Percentiles rank a stretch among this genome's conserved stretches.
phyloP scores from a whole-genome alignment of 2,113 vertebrate species.

The Brachyhypopomus occidentalis region DNA sequence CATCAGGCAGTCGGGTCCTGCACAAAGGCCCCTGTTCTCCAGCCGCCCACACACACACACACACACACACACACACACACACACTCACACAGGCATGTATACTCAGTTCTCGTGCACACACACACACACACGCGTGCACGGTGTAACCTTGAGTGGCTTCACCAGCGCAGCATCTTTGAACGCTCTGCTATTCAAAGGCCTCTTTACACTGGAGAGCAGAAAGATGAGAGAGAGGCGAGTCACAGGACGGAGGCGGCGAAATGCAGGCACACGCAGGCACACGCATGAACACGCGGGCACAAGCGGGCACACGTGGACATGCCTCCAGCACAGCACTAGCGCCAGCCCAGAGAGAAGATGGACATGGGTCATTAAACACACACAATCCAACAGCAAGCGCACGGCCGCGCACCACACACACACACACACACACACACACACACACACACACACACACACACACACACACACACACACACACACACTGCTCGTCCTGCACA shows the following conservation, averaged over 20 bases:
- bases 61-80: slow-evolving; percentile 10
- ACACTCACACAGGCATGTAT: neutral
- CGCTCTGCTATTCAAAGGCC: slow-evolving; percentile 31
- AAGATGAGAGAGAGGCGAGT: slow-evolving; percentile 16
- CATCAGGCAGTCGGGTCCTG: slow-evolving; percentile 13
- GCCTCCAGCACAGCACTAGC: neutral
- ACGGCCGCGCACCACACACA: neutral
- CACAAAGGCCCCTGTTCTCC: slow-evolving; percentile 42
- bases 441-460: neutral
- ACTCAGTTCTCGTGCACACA: neutral
- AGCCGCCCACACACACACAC: neutral
- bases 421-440: neutral
- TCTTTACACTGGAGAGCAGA: slow-evolving; percentile 32
- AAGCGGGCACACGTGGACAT: neutral
- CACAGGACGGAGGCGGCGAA: slow-evolving; percentile 9
- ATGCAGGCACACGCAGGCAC: neutral
- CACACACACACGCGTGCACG: slow-evolving; percentile 17
- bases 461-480: neutral
- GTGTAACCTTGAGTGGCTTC: slow-evolving; percentile 36
- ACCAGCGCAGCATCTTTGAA: slow-evolving; percentile 43
- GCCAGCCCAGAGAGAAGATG: neutral
- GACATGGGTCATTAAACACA: neutral
- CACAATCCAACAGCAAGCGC: neutral
- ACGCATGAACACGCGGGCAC: neutral
- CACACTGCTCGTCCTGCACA: neutral